Evolutionary conservation across 1,140 invertebrate species (phyloP), one percentile per base, ranked within the genome.

Genomic region (Eupristina koningsbergeri): DNA sequence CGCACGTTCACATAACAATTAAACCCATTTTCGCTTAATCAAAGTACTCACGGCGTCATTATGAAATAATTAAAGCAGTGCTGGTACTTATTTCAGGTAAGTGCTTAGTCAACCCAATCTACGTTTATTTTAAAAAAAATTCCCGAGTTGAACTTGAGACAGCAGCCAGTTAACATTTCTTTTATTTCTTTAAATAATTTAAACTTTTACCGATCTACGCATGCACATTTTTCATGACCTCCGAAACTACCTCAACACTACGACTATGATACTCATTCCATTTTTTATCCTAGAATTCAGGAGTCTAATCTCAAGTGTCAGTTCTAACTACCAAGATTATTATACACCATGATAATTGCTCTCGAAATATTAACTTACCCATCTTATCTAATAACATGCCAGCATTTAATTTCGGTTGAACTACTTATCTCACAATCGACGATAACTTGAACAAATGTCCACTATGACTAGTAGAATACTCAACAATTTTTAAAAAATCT

Each of bases 241-340:
- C 3, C 22, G 22, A 22, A 58, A 58, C 53, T 58, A 19, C 22
- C 19, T 26, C 22, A 17, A 15, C 9, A 2, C 13, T 50, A 7
- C 47, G 22, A 26, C 3, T 26, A 6, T 3, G 19, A 58, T 13
- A 13, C 53, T 26, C 2, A 3, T 58, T 26, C 9, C 2, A 22
- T 26, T 58, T 13, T 58, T 58, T 26, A 0, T 47, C 3, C 34
- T 26, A 1, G 34, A 41, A 5, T 19, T 41, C 0, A 11, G 9
- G 6, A 29, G 13, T 34, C 61, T 50, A 79, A 71, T 77, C 41
- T 69, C 80, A 76, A 19, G 41, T 76, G 83, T 80, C 77, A 67
- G 39, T 84, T 80, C 67, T 80, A 77, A 77, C 81, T 74, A 76
- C 39, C 26, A 64, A 34, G 29, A 45, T 76, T 67, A 83, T 83